phyloP scores from a whole-genome alignment of 1,140 invertebrate genomes.

The Dolichoris vasculosae region DNA sequence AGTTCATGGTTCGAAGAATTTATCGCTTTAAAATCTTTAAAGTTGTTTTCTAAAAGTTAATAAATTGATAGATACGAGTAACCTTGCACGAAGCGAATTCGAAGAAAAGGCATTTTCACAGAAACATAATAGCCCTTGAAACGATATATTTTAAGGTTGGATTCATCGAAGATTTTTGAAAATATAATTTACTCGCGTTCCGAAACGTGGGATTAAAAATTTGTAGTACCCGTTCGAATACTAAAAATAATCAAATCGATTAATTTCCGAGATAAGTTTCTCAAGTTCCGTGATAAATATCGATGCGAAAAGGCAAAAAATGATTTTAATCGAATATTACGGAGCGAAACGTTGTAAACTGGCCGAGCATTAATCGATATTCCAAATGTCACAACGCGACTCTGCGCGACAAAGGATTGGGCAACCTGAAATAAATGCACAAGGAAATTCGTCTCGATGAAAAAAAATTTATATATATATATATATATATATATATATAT shows the following conservation, averaged over 20 bases:
- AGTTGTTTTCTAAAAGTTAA: not conserved
- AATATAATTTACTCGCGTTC: too few relatives aligned
- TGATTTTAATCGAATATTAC: not conserved
- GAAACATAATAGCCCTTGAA: too few relatives aligned
- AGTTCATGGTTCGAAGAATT: not conserved
- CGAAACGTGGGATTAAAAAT: not conserved
- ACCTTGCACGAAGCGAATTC: too few relatives aligned
- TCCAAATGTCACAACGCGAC: not conserved
- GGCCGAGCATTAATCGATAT: constrained; percentile 5
- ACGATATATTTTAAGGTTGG: too few relatives aligned
- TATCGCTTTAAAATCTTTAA: not conserved
- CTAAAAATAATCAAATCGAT: not conserved
- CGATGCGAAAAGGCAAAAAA: not conserved
- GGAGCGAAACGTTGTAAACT: not conserved
- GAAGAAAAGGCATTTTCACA: too few relatives aligned
- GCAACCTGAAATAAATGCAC: not conserved
- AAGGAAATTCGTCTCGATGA: not conserved
- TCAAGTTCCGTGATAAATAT: not conserved
- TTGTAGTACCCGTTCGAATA: not conserved
- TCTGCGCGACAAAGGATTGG: not conserved
- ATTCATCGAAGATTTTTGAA: too few relatives aligned
- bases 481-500: too few relatives aligned
- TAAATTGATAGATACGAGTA: not conserved
- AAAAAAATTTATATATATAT: too few relatives aligned
- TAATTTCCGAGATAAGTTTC: not conserved